Base-by-base conservation (phyloP, 2,888 invertebrate genomes). In the Drosophila algonquin region DNA sequence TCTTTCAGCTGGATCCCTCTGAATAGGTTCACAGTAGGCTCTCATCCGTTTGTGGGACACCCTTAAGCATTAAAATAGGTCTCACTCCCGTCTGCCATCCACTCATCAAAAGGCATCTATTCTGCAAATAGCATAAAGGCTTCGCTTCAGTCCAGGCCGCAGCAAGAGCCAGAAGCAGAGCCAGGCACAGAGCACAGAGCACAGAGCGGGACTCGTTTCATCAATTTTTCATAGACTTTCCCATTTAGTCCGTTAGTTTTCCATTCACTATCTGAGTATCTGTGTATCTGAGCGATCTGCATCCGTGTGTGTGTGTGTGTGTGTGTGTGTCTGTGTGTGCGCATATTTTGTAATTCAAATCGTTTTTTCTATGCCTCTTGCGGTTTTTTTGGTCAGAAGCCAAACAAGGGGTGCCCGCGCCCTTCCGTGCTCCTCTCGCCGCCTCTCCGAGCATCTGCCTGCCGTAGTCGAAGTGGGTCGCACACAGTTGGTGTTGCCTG, bases 371-470 rank as follows among this genome's bases (percentile, higher is more conserved):
- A 54, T 54, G 71, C 63, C 75, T 40, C 14, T 65, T 79, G 89
- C 76, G 87, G 86, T 85, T 89, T 84, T 84, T 87, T 87, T 86
- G 85, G 85, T 88, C 74, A 82, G 86, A 87, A 87, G 86, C 86
- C 86, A 80, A 73, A 87, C 87, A 89, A 88, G 73, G 53, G 72
- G 57, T 75, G 71, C 64, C 65, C 77, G 35, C 71, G 40, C 64
- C 58, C 58, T 35, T 14, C 35, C 12, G 53, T 60, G 63, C 63
- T 68, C 53, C 21, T 21, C 40, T 21, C 21, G 21, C 40, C n/a
- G 24, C 16, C 3, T 73, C 47, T 73, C 50, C 68, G 47, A 55
- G 67, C 65, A 32, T 55, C 63, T 55, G 62, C 60, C 74, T 59
- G 53, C 27, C 69, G 72, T 69, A 56, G 61, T 48, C 75, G 81